Conservation (phyloP, 2,888 invertebrate genomes). For the Alentia gelatinosa region DNA sequence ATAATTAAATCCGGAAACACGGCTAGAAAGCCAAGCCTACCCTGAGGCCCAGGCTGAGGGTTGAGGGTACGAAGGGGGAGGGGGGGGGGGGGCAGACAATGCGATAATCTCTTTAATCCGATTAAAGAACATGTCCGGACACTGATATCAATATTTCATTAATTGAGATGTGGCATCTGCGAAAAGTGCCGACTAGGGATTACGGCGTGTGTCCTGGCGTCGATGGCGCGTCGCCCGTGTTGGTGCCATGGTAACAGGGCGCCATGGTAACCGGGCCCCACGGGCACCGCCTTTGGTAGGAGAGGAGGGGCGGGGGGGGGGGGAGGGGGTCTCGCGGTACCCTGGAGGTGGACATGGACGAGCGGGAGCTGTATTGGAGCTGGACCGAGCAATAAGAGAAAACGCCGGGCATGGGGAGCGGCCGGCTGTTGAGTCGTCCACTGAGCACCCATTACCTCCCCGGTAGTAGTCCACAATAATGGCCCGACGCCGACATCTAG, state of each 20-base stretch:
- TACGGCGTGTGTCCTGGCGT: not conserved
- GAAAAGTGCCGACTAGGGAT: not conserved
- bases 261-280: not conserved
- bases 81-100: not conserved
- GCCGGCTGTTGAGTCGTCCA: too few species aligned
- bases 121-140: not conserved
- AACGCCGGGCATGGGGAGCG: too few species aligned
- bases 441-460: too few species aligned
- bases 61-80: not conserved
- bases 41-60: not conserved
- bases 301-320: not conserved
- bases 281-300: not conserved
- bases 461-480: too few species aligned
- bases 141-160: conserved; percentile 27
- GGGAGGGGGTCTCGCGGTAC: not conserved
- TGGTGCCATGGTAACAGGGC: not conserved
- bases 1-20: conserved; percentile 4
- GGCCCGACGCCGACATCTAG: too few species aligned
- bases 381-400: too few species aligned
- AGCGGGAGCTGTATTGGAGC: too few species aligned
- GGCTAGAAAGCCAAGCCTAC: not conserved
- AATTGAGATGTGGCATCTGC: conserved; percentile 7
- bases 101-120: conserved; percentile 40
- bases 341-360: not conserved
- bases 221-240: not conserved